Evolutionary conservation across 2,113 vertebrate genomes (phyloP).

Genomic region (Balaeniceps rex): DNA sequence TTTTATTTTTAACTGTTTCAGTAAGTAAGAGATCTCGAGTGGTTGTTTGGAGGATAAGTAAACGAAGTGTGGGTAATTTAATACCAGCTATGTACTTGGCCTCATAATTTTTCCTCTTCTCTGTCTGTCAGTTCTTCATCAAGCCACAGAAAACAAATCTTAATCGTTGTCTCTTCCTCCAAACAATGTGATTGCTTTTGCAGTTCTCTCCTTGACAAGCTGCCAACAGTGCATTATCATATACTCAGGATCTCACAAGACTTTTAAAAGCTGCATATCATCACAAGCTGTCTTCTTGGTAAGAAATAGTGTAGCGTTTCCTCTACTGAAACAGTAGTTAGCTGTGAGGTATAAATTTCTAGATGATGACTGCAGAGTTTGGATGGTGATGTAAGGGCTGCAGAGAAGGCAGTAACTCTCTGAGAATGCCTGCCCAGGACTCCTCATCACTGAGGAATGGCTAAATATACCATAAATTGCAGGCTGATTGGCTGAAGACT

Average conservation of each 20-base stretch:
- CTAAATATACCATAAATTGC: slow-evolving; percentile 7
- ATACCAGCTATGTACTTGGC: neutral
- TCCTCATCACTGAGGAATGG: slow-evolving; percentile 1
- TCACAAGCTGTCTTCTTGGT: slow-evolving; percentile 4
- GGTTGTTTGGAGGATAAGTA: slow-evolving; percentile 25
- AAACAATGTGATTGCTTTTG: neutral
- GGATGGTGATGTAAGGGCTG: slow-evolving; percentile 33
- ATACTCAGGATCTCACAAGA: neutral
- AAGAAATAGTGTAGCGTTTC: neutral
- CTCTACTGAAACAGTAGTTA: slow-evolving; percentile 42
- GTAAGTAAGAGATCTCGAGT: neutral
- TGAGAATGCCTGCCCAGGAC: neutral
- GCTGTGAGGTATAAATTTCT: slow-evolving; percentile 30
- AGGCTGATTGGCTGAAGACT: neutral
- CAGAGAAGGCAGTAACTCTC: slow-evolving; percentile 25
- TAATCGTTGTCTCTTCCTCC: neutral
- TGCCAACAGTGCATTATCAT: slow-evolving; percentile 14
- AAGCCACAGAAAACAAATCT: slow-evolving; percentile 42
- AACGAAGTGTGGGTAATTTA: slow-evolving; percentile 19
- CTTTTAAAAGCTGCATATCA: slow-evolving; percentile 12
- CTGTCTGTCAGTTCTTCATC: neutral
- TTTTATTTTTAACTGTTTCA: slow-evolving; percentile 45
- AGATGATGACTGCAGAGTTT: slow-evolving; percentile 22
- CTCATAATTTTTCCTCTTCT: neutral
- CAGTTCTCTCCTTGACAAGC: slow-evolving; percentile 6